Conservation (phyloP, 2,113 vertebrate genomes). For the Neolamprologus tretocephalus region DNA sequence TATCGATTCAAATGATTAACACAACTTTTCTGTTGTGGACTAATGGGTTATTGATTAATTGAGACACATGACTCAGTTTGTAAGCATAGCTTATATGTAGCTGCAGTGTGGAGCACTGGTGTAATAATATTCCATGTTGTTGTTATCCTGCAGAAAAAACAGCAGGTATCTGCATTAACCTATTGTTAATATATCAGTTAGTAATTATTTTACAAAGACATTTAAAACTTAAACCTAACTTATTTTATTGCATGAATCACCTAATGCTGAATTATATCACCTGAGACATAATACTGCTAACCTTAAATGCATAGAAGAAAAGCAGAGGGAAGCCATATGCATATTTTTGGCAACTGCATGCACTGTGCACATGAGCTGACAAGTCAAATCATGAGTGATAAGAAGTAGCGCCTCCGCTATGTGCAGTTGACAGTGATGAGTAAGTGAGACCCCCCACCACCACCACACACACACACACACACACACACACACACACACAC, state of each 20-base stretch:
- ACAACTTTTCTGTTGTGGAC: background rate
- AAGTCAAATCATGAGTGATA: constrained; percentile 42
- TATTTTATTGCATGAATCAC: background rate
- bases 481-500: background rate
- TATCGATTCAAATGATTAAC: background rate
- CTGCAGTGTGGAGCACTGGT: background rate
- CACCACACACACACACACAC: background rate
- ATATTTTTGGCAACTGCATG: background rate
- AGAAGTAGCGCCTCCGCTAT: constrained; percentile 17
- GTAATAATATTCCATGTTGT: background rate
- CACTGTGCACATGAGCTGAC: background rate
- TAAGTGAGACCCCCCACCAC: background rate
- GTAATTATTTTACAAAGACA: background rate
- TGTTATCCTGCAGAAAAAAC: background rate
- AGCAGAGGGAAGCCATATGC: background rate
- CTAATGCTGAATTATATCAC: background rate
- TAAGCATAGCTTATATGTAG: background rate
- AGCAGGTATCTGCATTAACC: background rate
- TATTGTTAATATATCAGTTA: background rate
- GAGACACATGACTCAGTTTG: background rate
- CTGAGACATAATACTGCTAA: background rate
- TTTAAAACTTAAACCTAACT: background rate
- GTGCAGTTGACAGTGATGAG: background rate
- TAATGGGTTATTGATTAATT: background rate
- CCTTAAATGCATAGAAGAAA: background rate